phyloP scores from a whole-genome alignment of 2,888 invertebrate genomes.

The Xylophagus ater region DNA sequence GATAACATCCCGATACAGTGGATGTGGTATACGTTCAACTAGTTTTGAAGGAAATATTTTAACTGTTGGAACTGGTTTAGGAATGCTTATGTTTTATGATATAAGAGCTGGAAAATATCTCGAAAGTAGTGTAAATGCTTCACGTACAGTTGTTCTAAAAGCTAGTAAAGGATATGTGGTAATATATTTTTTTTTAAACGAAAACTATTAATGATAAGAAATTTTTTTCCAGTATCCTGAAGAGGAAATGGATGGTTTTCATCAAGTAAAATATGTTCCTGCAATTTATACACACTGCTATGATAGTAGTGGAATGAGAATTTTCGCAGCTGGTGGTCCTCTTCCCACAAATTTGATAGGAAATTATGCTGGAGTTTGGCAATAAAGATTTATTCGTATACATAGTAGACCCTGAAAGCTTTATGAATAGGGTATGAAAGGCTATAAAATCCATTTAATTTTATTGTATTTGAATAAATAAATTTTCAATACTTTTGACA shows the following conservation, averaged over 20 bases:
- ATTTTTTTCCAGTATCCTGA: constrained; percentile 58
- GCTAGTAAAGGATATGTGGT: constrained; percentile 85
- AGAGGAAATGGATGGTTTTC: constrained; percentile 76
- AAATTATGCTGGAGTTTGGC: constrained; percentile 92
- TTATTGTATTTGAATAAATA: too few species aligned
- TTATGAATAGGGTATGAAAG: too few species aligned
- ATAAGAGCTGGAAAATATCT: constrained; percentile 82
- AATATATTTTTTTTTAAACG: constrained; percentile 22
- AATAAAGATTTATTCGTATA: too few species aligned
- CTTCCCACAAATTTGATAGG: constrained; percentile 83
- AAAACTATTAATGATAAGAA: background rate
- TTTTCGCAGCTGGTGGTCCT: constrained; percentile 93
- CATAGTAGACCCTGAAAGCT: too few species aligned
- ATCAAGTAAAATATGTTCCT: constrained; percentile 77
- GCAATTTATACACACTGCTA: constrained; percentile 96
- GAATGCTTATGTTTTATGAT: constrained; percentile 89
- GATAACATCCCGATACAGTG: constrained; percentile 76
- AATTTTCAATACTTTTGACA: too few species aligned
- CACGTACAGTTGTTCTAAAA: constrained; percentile 75
- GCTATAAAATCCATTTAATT: too few species aligned
- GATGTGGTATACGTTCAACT: constrained; percentile 84
- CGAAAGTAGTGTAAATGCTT: constrained; percentile 80
- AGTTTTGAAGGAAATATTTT: constrained; percentile 82
- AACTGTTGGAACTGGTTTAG: constrained; percentile 87
- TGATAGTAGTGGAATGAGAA: constrained; percentile 78